These are phyloP conservation scores for Lasioglossum calceatum DNA, from an alignment of 2,888 invertebrate species.

Conservation along the genomic window DNA sequence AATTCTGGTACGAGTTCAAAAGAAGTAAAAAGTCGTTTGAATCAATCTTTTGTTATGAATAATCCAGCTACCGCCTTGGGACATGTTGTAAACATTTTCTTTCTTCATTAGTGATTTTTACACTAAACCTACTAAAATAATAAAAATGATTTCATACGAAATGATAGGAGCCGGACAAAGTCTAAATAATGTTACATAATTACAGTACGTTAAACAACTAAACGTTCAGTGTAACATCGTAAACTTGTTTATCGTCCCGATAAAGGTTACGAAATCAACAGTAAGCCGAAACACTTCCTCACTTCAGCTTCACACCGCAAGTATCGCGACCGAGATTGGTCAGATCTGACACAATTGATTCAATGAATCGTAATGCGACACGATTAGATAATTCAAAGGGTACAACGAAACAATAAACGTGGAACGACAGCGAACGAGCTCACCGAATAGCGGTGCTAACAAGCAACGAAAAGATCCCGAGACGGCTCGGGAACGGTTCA, in stretches of 20 bases:
- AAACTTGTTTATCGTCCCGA: background rate
- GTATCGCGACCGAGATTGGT: slow-evolving; percentile 13
- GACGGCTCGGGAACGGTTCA: background rate
- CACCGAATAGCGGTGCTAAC: slow-evolving; percentile 8
- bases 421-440: slow-evolving; percentile 21
- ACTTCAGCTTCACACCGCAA: background rate
- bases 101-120: background rate
- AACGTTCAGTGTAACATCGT: background rate
- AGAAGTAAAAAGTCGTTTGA: background rate
- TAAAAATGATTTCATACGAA: too few relatives aligned
- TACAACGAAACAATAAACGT: slow-evolving; percentile 53
- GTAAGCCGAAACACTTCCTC: background rate
- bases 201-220: background rate
- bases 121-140: too few relatives aligned
- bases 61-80: too few relatives aligned
- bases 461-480: slow-evolving; percentile 10
- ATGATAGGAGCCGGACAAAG: too few relatives aligned
- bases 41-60: background rate
- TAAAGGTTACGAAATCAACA: background rate
- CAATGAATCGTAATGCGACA: slow-evolving; percentile 37
- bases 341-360: slow-evolving; percentile 45
- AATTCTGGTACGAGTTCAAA: background rate
- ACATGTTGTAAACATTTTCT: background rate
- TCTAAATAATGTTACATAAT: too few relatives aligned
- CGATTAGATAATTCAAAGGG: slow-evolving; percentile 41